A percentile compares a stretch with the other conserved stretches of the same genome.
Evolutionary conservation across 2,113 vertebrate genomes (phyloP).

Genomic region (Elephas maximus): DNA sequence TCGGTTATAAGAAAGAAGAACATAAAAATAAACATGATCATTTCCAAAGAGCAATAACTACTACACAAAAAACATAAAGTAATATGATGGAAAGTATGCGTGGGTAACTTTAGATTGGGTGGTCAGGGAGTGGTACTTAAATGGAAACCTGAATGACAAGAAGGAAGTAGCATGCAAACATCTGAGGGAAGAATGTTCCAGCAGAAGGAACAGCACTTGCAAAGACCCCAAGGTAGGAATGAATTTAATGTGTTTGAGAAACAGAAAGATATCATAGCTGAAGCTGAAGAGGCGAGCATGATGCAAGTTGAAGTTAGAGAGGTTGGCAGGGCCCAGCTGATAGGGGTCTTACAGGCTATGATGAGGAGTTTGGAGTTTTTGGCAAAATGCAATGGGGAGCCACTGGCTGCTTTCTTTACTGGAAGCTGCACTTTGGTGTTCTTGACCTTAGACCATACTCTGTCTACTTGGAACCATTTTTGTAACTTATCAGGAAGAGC

Average conservation of each 20-base stretch:
- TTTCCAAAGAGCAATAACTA: neutral
- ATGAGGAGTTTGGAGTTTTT: neutral
- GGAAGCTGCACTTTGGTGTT: neutral
- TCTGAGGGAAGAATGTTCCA: neutral
- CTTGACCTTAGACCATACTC: neutral
- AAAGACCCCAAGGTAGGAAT: neutral
- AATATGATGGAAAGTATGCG: neutral
- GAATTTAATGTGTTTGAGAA: neutral
- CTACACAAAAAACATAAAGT: neutral
- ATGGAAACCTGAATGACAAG: neutral
- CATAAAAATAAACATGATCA: neutral
- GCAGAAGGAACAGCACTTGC: neutral
- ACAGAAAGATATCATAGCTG: neutral
- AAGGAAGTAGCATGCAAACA: neutral
- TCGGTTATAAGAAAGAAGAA: constrained; percentile 28
- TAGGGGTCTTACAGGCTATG: neutral
- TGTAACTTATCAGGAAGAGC: neutral
- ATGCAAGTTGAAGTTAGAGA: neutral
- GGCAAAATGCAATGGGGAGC: neutral
- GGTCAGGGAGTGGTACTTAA: neutral
- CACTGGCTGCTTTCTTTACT: neutral
- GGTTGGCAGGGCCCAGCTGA: neutral
- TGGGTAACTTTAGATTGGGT: neutral
- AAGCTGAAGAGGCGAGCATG: neutral
- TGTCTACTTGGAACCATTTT: neutral